Conservation (phyloP, 64 coral and sea anemone species). For the Platygyra sinensis region DNA sequence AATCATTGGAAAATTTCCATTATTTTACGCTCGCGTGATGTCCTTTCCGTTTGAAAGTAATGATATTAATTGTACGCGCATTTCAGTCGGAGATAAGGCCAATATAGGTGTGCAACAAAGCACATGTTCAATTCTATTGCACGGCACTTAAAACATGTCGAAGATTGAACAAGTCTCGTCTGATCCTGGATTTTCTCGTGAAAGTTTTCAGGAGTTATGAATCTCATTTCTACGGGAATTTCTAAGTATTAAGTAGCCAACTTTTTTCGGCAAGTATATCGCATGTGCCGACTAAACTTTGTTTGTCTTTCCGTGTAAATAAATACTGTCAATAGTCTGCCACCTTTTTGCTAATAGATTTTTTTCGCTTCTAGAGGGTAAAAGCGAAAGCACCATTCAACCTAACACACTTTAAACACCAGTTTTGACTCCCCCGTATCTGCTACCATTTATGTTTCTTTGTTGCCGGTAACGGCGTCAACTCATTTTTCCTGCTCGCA, state of each 20-base stretch:
- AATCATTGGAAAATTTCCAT: constrained; percentile 11
- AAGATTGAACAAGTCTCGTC: not conserved
- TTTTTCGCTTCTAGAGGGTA: not conserved
- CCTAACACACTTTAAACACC: not conserved
- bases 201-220: not conserved
- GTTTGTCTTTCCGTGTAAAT: not conserved
- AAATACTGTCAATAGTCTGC: not conserved
- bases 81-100: not conserved
- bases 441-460: not conserved
- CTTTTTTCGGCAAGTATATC: not conserved
- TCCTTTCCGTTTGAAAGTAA: not conserved
- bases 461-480: not conserved
- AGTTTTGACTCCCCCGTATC: not conserved
- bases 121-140: constrained; percentile 2
- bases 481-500: not conserved
- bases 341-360: not conserved
- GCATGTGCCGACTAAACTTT: not conserved
- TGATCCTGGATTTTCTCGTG: not conserved
- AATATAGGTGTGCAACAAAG: not conserved
- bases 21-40: constrained; percentile 18
- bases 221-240: not conserved
- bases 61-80: constrained; percentile 1
- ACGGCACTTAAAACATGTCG: not conserved
- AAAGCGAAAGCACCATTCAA: not conserved
- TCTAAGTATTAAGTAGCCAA: not conserved